A percentile compares a stretch with the other conserved stretches of the same genome.
Evolutionary conservation across 2,888 invertebrate genomes (phyloP).

Genomic region (Philopedon plagiatum): DNA sequence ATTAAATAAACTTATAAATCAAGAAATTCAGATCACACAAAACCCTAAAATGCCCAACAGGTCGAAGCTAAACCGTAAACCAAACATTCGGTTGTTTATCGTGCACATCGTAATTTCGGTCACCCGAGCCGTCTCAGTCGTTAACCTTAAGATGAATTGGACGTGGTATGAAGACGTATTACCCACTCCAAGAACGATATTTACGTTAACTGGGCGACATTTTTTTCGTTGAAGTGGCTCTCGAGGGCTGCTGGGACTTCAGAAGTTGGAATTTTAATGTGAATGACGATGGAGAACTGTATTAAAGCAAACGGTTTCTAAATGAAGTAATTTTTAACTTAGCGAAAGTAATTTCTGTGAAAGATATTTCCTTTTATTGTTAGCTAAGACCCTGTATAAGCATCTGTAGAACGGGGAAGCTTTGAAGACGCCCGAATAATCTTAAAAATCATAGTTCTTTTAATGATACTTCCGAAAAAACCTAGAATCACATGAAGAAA

Average conservation of each 20-base stretch:
- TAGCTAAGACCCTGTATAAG: no score
- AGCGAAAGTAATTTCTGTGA: no score
- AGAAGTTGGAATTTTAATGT: constrained; percentile 15
- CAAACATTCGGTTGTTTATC: constrained; percentile 40
- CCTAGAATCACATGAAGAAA: no score
- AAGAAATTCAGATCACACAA: constrained; percentile 8
- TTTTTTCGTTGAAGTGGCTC: constrained; percentile 22
- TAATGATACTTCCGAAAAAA: no score
- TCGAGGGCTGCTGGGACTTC: constrained; percentile 16
- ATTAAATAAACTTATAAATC: constrained; percentile 5
- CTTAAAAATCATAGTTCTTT: no score
- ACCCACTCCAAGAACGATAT: constrained; percentile 20
- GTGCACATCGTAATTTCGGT: constrained; percentile 46
- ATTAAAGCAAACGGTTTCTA: not conserved
- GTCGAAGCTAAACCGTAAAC: constrained; percentile 30
- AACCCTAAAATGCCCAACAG: constrained; percentile 14
- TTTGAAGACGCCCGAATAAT: no score
- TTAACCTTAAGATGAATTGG: constrained; percentile 37
- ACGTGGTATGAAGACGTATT: constrained; percentile 31
- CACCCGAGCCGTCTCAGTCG: constrained; percentile 41
- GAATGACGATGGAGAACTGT: not conserved
- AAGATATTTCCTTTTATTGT: no score
- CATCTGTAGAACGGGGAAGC: no score
- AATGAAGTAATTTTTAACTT: not conserved
- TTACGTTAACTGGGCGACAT: constrained; percentile 30